Evolutionary conservation across 2,113 vertebrate genomes (phyloP).

Genomic region (Petrocephalus microphthalmus): DNA sequence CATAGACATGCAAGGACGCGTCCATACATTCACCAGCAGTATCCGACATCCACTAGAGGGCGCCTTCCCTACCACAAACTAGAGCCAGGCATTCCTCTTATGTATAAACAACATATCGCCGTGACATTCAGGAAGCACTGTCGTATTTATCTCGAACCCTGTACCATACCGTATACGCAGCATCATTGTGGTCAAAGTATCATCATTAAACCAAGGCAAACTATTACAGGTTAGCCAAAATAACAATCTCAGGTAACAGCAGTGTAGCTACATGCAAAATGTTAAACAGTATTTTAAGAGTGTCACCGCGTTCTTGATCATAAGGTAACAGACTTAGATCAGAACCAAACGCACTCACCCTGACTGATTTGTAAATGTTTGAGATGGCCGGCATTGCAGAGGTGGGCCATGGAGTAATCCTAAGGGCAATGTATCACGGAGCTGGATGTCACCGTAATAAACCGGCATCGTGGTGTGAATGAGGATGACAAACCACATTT

Average conservation of each 20-base stretch:
- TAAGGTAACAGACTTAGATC: not conserved
- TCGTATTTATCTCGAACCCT: not conserved
- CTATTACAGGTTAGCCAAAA: not conserved
- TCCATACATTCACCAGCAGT: constrained; percentile 26
- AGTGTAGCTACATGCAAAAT: not conserved
- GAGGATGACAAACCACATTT: not conserved
- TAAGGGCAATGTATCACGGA: not conserved
- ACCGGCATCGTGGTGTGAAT: not conserved
- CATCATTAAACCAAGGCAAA: not conserved
- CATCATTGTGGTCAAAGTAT: not conserved
- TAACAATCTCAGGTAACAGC: not conserved
- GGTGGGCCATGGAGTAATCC: not conserved
- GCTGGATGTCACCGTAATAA: not conserved
- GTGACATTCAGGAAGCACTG: not conserved
- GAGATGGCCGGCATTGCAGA: not conserved
- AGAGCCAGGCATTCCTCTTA: not conserved
- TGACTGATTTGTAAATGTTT: not conserved
- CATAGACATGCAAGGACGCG: constrained; percentile 64
- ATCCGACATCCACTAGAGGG: not conserved
- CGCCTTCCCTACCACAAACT: not conserved
- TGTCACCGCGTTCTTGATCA: not conserved
- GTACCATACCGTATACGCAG: not conserved
- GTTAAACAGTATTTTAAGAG: not conserved
- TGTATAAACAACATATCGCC: not conserved
- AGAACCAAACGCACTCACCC: not conserved